phyloP scores from a whole-genome alignment of 2,113 vertebrate species.

The Mola mola region DNA sequence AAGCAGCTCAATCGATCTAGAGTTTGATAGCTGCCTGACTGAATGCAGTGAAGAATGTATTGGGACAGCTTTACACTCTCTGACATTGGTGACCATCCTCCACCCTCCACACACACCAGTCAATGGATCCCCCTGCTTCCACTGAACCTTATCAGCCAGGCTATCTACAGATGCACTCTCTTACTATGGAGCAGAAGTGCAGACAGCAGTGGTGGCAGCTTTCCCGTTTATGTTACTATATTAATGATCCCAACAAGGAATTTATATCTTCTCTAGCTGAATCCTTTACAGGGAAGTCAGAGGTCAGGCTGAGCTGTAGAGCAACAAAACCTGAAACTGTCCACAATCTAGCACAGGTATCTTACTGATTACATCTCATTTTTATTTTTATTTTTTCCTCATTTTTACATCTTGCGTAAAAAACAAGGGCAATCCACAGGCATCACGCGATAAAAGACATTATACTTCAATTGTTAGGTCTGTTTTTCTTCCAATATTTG shows the following conservation, averaged over 20 bases:
- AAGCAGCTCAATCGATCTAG: conserved; percentile 15
- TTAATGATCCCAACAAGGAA: conserved; percentile 21
- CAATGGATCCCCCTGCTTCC: conserved; percentile 43
- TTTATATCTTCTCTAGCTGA: neutral
- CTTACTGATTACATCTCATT: too few relatives aligned
- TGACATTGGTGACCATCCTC: conserved; percentile 16
- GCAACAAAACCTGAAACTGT: too few relatives aligned
- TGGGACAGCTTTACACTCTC: conserved; percentile 6
- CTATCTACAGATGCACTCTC: conserved; percentile 30
- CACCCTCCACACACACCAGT: neutral
- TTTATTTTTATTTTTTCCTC: too few relatives aligned
- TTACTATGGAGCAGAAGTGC: conserved; percentile 6
- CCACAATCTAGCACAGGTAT: neutral
- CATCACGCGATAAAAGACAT: too few relatives aligned
- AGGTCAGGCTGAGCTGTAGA: too few relatives aligned
- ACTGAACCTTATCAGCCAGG: conserved; percentile 41
- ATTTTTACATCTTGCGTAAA: too few relatives aligned
- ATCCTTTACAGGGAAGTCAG: conserved; percentile 20
- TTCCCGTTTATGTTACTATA: neutral
- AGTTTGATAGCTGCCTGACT: conserved; percentile 10
- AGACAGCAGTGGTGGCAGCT: conserved; percentile 4
- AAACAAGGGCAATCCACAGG: too few relatives aligned
- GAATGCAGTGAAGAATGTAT: neutral
- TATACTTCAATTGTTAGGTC: too few relatives aligned
- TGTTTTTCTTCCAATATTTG: too few relatives aligned